phyloP scores from a whole-genome alignment of 2,113 vertebrate genomes.

The Australoheros scitulus region DNA sequence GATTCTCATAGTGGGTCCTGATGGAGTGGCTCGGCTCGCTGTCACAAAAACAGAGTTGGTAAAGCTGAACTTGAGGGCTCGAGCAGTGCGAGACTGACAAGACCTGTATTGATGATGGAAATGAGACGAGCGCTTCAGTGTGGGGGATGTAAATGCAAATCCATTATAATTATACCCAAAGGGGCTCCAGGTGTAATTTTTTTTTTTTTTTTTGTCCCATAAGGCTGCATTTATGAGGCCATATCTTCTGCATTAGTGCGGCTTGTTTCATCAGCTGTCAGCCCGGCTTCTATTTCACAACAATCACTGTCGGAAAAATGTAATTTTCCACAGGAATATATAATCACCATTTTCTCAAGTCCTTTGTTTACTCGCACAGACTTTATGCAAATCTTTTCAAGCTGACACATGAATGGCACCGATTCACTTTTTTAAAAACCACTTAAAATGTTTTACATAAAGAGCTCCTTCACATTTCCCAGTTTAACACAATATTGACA shows the following conservation, averaged over 20 bases:
- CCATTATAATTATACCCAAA: background rate
- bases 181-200: background rate
- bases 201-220: background rate
- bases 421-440: background rate
- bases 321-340: background rate
- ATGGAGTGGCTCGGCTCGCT: conserved; percentile 18
- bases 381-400: conserved; percentile 8
- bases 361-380: conserved; percentile 1
- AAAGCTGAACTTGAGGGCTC: conserved; percentile 11
- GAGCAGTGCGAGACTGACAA: background rate
- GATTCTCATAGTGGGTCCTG: conserved; percentile 41
- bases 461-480: background rate
- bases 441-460: background rate
- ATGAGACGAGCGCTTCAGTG: background rate
- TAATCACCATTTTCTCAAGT: background rate
- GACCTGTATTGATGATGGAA: conserved; percentile 9
- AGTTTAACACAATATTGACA: background rate
- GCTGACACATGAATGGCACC: background rate
- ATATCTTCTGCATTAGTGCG: background rate
- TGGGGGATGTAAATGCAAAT: conserved; percentile 6
- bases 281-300: background rate
- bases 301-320: background rate
- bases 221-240: background rate
- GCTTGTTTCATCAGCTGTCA: background rate
- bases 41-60: conserved; percentile 24